Evolutionary conservation across 2,888 invertebrate genomes (phyloP), one percentile per base, ranked within the genome.

Genomic region (Theristus sp.): DNA sequence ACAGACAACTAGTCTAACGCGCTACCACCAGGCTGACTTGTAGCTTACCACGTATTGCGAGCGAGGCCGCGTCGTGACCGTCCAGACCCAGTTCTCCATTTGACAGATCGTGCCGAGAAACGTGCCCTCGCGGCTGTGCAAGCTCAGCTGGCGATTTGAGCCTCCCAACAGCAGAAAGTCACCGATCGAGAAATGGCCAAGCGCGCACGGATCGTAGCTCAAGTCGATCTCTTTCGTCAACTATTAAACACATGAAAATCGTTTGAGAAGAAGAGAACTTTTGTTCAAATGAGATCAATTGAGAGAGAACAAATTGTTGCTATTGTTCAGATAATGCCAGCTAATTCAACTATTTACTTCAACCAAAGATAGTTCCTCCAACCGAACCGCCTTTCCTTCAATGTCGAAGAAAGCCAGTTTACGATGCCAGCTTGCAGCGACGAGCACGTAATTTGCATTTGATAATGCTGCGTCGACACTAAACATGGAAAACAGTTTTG

Each of bases 371-470:
- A 20, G n/a, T n/a, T n/a, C n/a, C n/a, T n/a, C n/a, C n/a, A n/a
- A n/a, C n/a, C 52, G 10, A 64, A 89, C 81, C 75, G 84, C 82
- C 79, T 87, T 87, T 0, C 93, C 94, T 66, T 84, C 83, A 3
- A 86, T 75, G 57, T 86, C 86, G 73, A 90, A 91, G 76, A 94
- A 93, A 0, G 89, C 85, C 26, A 96, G 75, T 0, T 82, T 84
- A 71, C 90, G 89, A 67, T 83, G 83, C 94, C 94, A 96, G 76
- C 96, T 94, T 0, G 86, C 86, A 1, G 93, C 83, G 64, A 89
- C 84, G 30, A 96, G 3, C 38, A n/a, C 25, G 56, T 31, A 38
- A 17, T 13, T 26, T 27, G 30, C n/a, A n/a, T n/a, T n/a, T n/a
- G n/a, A n/a, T n/a, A n/a, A n/a, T n/a, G n/a, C n/a, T n/a, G n/a